Evolutionary conservation across 1,140 invertebrate genomes (phyloP), one percentile per base, ranked within the genome.

Genomic region (Drosophila punjabiensis): DNA sequence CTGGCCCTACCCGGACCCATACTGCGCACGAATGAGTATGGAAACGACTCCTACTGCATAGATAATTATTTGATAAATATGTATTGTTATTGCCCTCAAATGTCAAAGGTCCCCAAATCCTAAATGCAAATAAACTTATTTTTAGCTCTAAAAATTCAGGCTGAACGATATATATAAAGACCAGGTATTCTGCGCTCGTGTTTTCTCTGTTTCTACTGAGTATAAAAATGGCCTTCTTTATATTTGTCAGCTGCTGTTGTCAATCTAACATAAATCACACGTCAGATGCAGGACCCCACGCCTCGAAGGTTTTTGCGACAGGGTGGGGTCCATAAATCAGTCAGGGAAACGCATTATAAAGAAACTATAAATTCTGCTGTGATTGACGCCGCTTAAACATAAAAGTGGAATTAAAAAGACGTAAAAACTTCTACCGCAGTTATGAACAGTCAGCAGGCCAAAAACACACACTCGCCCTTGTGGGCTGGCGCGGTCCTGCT

Each of bases 391-490:
- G 68, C n/a, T 48, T 43, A 33, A 24, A 37, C 68, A 74, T 75
- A 75, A 75, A 75, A 75, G 32, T 62, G 56, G 71, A 75, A 74
- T 75, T 74, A 75, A 74, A 74, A 75, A 16, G 32, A 37, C 71
- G 58, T 75, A 37, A 74, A 58, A 39, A 45, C 73, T 62, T 37
- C 60, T 43, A 43, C 69, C 70, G 50, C 70, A 73, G 52, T 60
- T 37, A 52, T 53, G 47, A 58, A 30, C 68, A 74, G 47, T 62
- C 69, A 53, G 71, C 69, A 74, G 7, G 24, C 14, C 39, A 37
- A 28, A 70, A 20, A 18, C 14, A 69, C 18, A 35, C 56, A 13
- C 5, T 14, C 35, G 39, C 20, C 62, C 48, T 64, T 28, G 16
- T 32, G 8, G 68, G 33, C 39, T 35, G 65, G 70, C 50, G 50